Conservation (phyloP, 2,797 vertebrate species). For the Pogoniulus pusillus region DNA sequence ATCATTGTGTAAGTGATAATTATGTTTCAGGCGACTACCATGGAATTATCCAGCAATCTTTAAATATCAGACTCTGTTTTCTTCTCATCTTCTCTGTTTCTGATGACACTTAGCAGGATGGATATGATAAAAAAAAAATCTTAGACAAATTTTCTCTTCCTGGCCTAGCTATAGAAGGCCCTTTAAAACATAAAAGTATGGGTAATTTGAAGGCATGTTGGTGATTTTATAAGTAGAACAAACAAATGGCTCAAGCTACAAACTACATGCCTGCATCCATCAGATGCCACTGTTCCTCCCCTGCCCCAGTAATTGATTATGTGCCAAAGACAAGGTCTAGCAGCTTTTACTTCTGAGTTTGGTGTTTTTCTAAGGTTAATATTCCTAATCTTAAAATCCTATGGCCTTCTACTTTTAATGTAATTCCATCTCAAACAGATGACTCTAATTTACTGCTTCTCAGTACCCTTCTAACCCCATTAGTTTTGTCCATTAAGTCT, state of each 20-base stretch:
- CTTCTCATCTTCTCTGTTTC: neutral
- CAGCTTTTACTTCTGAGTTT: neutral
- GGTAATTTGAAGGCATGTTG: neutral
- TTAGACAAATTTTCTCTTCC: neutral
- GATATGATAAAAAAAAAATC: neutral
- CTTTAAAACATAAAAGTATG: neutral
- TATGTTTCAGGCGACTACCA: neutral
- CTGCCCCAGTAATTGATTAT: neutral
- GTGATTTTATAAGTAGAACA: neutral
- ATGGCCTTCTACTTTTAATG: neutral
- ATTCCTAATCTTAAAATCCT: slow-evolving; percentile 12
- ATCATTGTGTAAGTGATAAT: neutral
- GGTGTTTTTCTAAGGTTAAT: slow-evolving; percentile 6
- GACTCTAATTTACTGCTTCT: neutral
- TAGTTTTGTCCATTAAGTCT: neutral
- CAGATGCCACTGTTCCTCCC: neutral
- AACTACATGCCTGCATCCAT: neutral
- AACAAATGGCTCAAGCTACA: neutral
- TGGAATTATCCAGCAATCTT: neutral
- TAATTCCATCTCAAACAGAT: neutral
- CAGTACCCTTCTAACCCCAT: neutral
- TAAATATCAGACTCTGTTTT: neutral
- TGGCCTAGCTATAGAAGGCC: neutral
- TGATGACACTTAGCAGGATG: neutral
- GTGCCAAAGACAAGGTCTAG: neutral